Base-by-base conservation (phyloP, 2,797 vertebrate species). In the Ctenopoma multispine region DNA sequence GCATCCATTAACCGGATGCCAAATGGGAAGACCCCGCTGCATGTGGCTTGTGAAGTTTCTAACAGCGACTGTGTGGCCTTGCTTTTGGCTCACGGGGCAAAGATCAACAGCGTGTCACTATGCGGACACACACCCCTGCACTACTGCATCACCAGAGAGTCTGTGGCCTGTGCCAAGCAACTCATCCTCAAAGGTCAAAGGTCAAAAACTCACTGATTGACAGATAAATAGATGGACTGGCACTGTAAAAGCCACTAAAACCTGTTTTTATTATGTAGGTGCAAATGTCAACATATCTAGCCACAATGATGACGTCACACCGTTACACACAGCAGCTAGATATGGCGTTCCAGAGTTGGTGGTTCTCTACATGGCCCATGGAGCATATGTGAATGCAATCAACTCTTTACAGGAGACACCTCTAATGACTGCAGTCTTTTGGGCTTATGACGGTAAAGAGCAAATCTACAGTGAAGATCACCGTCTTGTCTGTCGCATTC, bases 11-110 rank as follows among this genome's bases (percentile, higher is more conserved):
- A 98, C 92, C 93, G 86, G 49, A 95, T 93, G 78, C 97, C 98
- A 48, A 99, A 99, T 0, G 98, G 98, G 47, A 99, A 99, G 92
- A 96, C 97, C 0, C 96, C 97, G 0, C 94, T 99, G 77, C 98
- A 99, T 0, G 91, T 99, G 47, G 97, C 97, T 6, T 99, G 97
- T 54, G 93, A 96, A 59, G 89, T 90, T 34, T 94, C 95, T 63
- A 95, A 96, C 9, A 70, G 89, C 0, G 95, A 97, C 58, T 96
- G 93, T 0, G 95, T 96, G 71, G 90, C 92, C 59, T 76, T 97
- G 75, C 96, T 99, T 4, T 90, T 97, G 81, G 93, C 89, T 63
- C 94, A 95, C 0, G 95, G 95, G 0, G 96, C 97, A 1, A 96
- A 95, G 75, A 89, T 97, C 73, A 96, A 97, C 84, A 92, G 94